Conservation (phyloP, 2,888 invertebrate genomes). For the Apotomis turbidana region DNA sequence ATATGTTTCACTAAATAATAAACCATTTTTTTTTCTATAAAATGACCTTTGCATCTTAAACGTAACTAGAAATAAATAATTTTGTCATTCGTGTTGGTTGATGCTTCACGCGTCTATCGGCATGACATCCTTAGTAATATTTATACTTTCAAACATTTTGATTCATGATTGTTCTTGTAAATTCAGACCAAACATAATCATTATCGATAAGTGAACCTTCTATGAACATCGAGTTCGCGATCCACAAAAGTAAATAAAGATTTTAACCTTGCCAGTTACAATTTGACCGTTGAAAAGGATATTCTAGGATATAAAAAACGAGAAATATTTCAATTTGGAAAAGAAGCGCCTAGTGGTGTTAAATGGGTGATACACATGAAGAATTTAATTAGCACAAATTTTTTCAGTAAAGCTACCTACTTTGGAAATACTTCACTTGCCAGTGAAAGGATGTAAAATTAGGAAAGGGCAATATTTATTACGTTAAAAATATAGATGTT, state of each 20-base stretch:
- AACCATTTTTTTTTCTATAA: too few relatives aligned
- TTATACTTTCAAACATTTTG: background rate
- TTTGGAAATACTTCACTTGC: background rate
- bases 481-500: constrained; percentile 1
- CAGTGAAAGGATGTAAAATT: background rate
- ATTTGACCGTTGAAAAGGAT: constrained; percentile 19
- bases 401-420: background rate
- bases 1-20: too few relatives aligned
- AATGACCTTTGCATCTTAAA: too few relatives aligned
- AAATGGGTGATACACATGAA: constrained; percentile 12
- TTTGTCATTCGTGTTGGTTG: too few relatives aligned
- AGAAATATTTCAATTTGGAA: background rate
- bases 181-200: background rate
- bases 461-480: constrained; percentile 25
- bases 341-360: background rate
- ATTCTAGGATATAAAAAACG: background rate
- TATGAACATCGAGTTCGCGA: background rate
- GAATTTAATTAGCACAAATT: background rate
- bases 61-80: too few relatives aligned
- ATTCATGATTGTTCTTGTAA: background rate
- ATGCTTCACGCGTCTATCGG: too few relatives aligned
- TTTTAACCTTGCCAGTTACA: background rate
- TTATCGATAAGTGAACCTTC: background rate
- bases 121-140: constrained; percentile 2
- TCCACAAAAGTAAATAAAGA: background rate